Percentiles rank a stretch among this genome's conserved stretches.
These are phyloP conservation scores for Pachyseris speciosa DNA, from an alignment of 64 coral and sea anemone genomes.

Conservation along the genomic window DNA sequence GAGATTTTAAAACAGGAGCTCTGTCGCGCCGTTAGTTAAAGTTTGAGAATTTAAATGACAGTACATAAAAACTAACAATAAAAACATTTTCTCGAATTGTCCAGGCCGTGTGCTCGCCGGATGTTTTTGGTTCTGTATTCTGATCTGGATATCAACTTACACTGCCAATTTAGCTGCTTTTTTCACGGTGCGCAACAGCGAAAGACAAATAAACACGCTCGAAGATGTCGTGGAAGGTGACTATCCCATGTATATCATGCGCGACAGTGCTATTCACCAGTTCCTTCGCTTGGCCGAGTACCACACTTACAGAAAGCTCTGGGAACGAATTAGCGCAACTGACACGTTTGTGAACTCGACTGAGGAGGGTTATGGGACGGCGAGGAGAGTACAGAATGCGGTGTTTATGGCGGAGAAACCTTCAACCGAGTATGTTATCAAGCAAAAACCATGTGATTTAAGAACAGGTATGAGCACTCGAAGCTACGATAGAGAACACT, in stretches of 20 bases:
- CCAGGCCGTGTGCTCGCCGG: slow-evolving; percentile 77
- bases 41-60: no score
- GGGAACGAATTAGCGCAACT: slow-evolving; percentile 54
- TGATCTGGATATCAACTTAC: slow-evolving; percentile 92
- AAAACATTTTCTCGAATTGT: no score
- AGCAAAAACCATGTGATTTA: slow-evolving; percentile 81
- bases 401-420: slow-evolving; percentile 82
- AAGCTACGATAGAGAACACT: no score
- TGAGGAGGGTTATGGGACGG: slow-evolving; percentile 51
- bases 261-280: slow-evolving; percentile 64
- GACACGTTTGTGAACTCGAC: slow-evolving; percentile 78
- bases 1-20: no score
- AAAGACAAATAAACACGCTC: slow-evolving; percentile 63
- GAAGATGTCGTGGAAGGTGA: slow-evolving; percentile 81
- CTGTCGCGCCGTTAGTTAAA: no score
- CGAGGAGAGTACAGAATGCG: slow-evolving; percentile 62
- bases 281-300: slow-evolving; percentile 78
- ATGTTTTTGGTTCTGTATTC: slow-evolving; percentile 88
- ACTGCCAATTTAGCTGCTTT: slow-evolving; percentile 85
- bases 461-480: slow-evolving; percentile 47
- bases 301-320: slow-evolving; percentile 70
- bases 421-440: slow-evolving; percentile 70
- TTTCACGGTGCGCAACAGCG: slow-evolving; percentile 73
- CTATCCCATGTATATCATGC: slow-evolving; percentile 71
- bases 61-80: no score